phyloP scores from a whole-genome alignment of 2,888 invertebrate genomes.

The Polydrusus tereticollis region DNA sequence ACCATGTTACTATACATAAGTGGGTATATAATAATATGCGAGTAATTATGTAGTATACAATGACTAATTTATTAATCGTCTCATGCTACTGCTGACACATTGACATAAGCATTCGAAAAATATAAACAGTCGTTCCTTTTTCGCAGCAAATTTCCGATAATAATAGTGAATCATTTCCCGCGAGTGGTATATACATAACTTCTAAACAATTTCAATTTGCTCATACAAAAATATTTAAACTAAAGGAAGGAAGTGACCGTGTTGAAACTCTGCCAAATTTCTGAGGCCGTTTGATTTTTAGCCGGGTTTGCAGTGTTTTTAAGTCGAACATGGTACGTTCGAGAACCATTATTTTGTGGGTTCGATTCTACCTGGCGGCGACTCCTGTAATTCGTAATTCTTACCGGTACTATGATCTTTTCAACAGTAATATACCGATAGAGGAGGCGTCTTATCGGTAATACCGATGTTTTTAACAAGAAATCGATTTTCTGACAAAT shows the following conservation, averaged over 20 bases:
- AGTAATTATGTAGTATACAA: too few relatives aligned
- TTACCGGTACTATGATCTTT: too few relatives aligned
- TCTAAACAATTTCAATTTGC: slow-evolving; percentile 40
- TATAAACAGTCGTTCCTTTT: background rate
- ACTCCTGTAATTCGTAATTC: too few relatives aligned
- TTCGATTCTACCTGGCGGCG: too few relatives aligned
- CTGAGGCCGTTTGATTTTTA: slow-evolving; percentile 48
- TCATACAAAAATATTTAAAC: slow-evolving; percentile 41
- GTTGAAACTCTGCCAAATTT: slow-evolving; percentile 55
- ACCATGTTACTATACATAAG: too few relatives aligned
- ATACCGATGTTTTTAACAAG: too few relatives aligned
- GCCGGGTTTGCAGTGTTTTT: slow-evolving; percentile 25
- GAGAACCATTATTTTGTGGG: background rate
- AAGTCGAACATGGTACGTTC: slow-evolving; percentile 14
- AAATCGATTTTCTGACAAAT: too few relatives aligned
- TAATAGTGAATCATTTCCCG: slow-evolving; percentile 29
- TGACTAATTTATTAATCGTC: background rate
- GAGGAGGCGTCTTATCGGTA: too few relatives aligned
- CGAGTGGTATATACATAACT: slow-evolving; percentile 20
- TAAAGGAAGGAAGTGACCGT: slow-evolving; percentile 56
- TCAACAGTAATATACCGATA: too few relatives aligned
- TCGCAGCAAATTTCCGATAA: slow-evolving; percentile 6
- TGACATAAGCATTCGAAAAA: slow-evolving; percentile 14
- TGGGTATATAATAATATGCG: too few relatives aligned
- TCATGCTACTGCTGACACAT: background rate